phyloP scores from a whole-genome alignment of 2,888 invertebrate species.

The Ramazzottius varieornatus region DNA sequence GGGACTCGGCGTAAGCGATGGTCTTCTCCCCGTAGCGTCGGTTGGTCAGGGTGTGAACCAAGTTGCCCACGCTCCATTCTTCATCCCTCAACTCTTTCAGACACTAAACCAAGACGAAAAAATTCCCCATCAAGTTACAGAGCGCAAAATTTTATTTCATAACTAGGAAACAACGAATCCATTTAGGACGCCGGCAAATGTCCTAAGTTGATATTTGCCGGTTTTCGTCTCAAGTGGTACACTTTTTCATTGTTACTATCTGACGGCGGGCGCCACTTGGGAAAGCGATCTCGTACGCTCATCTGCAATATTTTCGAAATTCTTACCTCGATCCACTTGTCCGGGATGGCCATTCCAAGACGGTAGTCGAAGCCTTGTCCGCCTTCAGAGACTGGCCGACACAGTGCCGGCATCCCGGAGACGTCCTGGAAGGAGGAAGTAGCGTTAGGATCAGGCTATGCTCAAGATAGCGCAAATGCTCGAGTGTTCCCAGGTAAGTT shows the following conservation, averaged over 20 bases:
- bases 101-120: conserved; percentile 12
- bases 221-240: too few species aligned
- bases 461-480: too few species aligned
- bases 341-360: conserved; percentile 95
- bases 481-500: too few species aligned
- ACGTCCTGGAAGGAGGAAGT: conserved; percentile 42
- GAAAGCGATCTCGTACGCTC: too few species aligned
- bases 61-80: conserved; percentile 68
- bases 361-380: conserved; percentile 78
- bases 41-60: conserved; percentile 75
- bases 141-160: neutral
- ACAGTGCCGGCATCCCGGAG: conserved; percentile 90
- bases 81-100: conserved; percentile 42
- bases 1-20: conserved; percentile 92
- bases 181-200: too few species aligned
- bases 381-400: conserved; percentile 72
- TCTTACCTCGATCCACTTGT: conserved; percentile 64
- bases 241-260: too few species aligned
- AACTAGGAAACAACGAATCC: too few species aligned
- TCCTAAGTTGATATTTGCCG: too few species aligned
- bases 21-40: conserved; percentile 80
- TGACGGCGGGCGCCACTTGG: too few species aligned
- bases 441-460: conserved; percentile 2
- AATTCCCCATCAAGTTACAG: conserved; percentile 33
- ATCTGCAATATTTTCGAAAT: neutral